A percentile compares a stretch with the other conserved stretches of the same genome.
Evolutionary conservation across 2,888 invertebrate species (phyloP).

Genomic region (Callyntrura sp.): DNA sequence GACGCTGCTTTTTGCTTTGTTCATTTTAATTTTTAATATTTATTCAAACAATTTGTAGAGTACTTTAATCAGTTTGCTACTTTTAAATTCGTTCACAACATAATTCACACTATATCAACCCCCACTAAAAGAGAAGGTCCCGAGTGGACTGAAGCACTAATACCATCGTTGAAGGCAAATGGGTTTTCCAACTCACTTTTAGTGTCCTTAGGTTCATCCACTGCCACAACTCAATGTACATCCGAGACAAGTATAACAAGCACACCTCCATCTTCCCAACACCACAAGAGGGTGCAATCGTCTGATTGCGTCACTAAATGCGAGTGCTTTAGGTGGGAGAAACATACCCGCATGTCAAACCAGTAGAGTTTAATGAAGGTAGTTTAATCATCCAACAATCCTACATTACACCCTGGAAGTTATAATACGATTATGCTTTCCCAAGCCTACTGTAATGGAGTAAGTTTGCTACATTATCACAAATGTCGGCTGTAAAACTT

Average conservation of each 20-base stretch:
- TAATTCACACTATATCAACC: too few relatives aligned
- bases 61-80: too few relatives aligned
- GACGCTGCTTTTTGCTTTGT: too few relatives aligned
- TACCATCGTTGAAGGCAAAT: conserved; percentile 52
- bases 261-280: conserved; percentile 73
- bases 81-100: too few relatives aligned
- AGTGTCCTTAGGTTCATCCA: conserved; percentile 66
- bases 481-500: too few relatives aligned
- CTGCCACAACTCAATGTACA: conserved; percentile 62
- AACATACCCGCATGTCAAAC: neutral
- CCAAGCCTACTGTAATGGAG: conserved; percentile 90
- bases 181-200: conserved; percentile 66
- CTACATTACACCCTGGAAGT: conserved; percentile 57
- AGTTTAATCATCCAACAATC: conserved; percentile 45
- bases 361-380: conserved; percentile 53
- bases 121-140: conserved; percentile 57
- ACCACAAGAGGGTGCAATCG: conserved; percentile 69
- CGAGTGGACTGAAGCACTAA: conserved; percentile 58
- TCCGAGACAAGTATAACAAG: conserved; percentile 75
- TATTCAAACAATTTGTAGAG: too few relatives aligned
- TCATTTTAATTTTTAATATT: too few relatives aligned
- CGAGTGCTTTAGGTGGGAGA: conserved; percentile 8
- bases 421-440: conserved; percentile 86
- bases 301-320: conserved; percentile 69
- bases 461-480: too few relatives aligned